Base-by-base conservation (phyloP, 2,888 invertebrate genomes). In the Pyrrhosoma nymphula region DNA sequence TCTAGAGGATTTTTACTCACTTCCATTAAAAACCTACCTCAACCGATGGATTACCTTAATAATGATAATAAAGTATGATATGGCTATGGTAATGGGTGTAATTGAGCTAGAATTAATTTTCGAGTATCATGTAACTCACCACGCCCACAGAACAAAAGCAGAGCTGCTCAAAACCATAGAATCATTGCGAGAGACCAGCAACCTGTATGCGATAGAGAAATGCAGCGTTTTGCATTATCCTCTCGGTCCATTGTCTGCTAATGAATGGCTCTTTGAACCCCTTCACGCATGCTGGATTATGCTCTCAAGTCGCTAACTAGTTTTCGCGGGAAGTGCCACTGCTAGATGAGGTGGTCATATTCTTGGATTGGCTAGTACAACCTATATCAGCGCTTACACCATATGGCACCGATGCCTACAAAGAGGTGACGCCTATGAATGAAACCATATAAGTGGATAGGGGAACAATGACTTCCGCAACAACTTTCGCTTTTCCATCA, bases 201-300 rank as follows among this genome's bases (percentile, higher is more conserved):
- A 30, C 12, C 18, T 16, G 82, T 82, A 16, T 35, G 82, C 35
- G 82, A 82, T 82, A 35, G 35, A 82, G 82, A 82, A 35, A 18
- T 82, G 35, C 30, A 82, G 14, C 30, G 82, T 35, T 82, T 82
- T 82, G 82, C 82, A 82, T 82, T 82, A 35, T 82, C 82, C n/a
- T 23, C 69, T 26, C 26, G n/a, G 23, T 10, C 82, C 82, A 82
- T 82, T 82, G 82, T 82, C 82, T 82, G 82, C 82, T 82, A 82
- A 82, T 82, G 82, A 82, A 35, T 14, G 82, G n/a, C 69, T 69
- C 69, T 69, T 69, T 69, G 69, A 69, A 82, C 82, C 14, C 35
- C 30, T 82, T 82, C 82, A 82, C 82, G 82, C 26, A 30, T 82
- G 82, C 82, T 35, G n/a, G 30, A 82, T 82, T 35, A 82, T 82